Conservation (phyloP, 2,888 invertebrate genomes). For the Drepanosiphum platanoidis region DNA sequence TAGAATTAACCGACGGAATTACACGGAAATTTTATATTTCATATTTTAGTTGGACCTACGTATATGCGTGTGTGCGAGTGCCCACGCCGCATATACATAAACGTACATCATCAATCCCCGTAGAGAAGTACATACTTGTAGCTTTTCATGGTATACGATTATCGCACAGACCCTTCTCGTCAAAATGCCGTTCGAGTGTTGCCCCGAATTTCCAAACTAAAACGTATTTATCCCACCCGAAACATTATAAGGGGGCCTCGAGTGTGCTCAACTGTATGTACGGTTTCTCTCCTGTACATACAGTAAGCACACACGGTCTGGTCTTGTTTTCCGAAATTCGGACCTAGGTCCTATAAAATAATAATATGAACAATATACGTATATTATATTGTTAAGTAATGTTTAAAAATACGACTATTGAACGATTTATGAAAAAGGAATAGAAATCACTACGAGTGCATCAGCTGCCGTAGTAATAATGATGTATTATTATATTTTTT, state of each 20-base stretch:
- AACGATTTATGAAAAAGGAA: too few species aligned
- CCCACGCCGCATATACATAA: neutral
- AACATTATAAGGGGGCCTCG: neutral
- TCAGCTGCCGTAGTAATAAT: too few species aligned
- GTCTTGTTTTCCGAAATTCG: neutral
- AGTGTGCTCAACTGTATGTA: neutral
- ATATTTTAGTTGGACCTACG: neutral
- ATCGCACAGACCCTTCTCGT: constrained; percentile 9
- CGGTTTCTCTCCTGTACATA: neutral
- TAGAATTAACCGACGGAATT: neutral
- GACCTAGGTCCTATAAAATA: neutral
- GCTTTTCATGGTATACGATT: neutral
- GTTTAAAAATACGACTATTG: neutral
- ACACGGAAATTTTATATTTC: neutral
- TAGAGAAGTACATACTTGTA: constrained; percentile 21
- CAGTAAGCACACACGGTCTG: neutral
- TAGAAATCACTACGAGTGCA: too few species aligned
- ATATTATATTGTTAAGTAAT: neutral
- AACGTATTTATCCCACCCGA: constrained; percentile 39
- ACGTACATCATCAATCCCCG: neutral
- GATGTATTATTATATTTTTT: too few species aligned
- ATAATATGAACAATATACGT: neutral
- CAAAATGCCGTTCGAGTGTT: constrained; percentile 22
- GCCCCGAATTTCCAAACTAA: constrained; percentile 23
- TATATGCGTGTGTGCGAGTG: neutral